phyloP scores from a whole-genome alignment of 1,140 invertebrate genomes.

The Drosophila subpulchrella region DNA sequence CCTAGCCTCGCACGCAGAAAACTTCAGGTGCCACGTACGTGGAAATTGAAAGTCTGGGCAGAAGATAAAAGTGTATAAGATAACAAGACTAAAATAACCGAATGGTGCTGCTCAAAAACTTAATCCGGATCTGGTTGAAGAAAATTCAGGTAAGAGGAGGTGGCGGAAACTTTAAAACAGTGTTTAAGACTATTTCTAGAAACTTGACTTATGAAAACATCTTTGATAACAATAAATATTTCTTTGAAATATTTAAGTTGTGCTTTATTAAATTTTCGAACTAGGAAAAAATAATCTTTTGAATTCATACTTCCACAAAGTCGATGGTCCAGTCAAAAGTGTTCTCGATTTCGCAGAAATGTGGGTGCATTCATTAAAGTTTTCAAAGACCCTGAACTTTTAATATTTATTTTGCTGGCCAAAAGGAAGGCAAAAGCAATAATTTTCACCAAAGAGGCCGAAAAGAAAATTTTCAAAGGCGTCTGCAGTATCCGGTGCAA shows the following conservation, averaged over 20 bases:
- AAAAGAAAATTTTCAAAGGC: slow-evolving; percentile 36
- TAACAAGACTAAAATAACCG: slow-evolving; percentile 19
- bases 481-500: slow-evolving; percentile 20
- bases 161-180: background rate
- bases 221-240: no score
- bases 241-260: no score
- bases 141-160: background rate
- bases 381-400: slow-evolving; percentile 23
- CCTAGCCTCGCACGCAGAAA: slow-evolving; percentile 4
- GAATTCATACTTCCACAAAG: background rate
- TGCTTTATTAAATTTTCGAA: background rate
- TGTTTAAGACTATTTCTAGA: background rate
- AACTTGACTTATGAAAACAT: background rate
- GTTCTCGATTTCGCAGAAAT: slow-evolving; percentile 11
- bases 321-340: slow-evolving; percentile 2
- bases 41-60: slow-evolving; percentile 25
- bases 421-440: slow-evolving; percentile 25
- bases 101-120: slow-evolving; percentile 1
- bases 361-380: slow-evolving; percentile 35
- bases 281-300: background rate
- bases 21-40: slow-evolving; percentile 27
- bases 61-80: slow-evolving; percentile 4
- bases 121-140: background rate
- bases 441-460: slow-evolving; percentile 29
- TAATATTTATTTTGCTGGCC: slow-evolving; percentile 33